Percentiles rank a stretch among this genome's conserved stretches.
These are phyloP conservation scores for Coregonus suidteri DNA, from an alignment of 2,797 vertebrate genomes.

Conservation along the genomic window DNA sequence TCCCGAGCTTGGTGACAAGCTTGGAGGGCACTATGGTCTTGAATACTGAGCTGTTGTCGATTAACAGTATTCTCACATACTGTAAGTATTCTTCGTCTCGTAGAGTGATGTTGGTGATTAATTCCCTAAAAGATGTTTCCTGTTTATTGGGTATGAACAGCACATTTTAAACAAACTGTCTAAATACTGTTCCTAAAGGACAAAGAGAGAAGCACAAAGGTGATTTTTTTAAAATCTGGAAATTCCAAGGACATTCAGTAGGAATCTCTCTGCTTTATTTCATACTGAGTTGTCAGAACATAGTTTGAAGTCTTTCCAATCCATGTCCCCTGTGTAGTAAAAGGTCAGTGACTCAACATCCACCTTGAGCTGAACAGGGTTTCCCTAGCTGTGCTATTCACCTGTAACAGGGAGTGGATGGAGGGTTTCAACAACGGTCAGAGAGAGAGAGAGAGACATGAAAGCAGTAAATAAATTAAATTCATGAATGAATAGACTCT, in stretches of 20 bases:
- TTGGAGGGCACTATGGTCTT: too few relatives aligned
- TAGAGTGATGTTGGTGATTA: slow-evolving; percentile 15
- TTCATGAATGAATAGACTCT: too few relatives aligned
- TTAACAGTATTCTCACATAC: too few relatives aligned
- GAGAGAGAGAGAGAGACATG: not conserved
- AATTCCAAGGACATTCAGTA: not conserved
- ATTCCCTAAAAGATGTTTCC: slow-evolving; percentile 25
- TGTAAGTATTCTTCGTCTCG: not conserved
- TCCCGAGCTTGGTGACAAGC: too few relatives aligned
- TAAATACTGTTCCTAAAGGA: too few relatives aligned
- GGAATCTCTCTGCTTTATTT: not conserved
- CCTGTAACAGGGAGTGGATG: not conserved
- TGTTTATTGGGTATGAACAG: slow-evolving; percentile 13
- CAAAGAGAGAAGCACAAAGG: not conserved
- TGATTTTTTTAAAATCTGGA: not conserved
- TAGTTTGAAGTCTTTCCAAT: not conserved
- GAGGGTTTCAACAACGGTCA: not conserved
- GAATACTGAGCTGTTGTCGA: not conserved
- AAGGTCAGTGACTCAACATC: not conserved
- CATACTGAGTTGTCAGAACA: not conserved
- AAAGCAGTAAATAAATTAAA: not conserved
- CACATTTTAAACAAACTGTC: too few relatives aligned
- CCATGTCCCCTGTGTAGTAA: not conserved
- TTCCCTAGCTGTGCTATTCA: not conserved
- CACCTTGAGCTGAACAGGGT: not conserved